phyloP scores from a whole-genome alignment of 1,140 invertebrate species.

The Sarcophaga peregrina region DNA sequence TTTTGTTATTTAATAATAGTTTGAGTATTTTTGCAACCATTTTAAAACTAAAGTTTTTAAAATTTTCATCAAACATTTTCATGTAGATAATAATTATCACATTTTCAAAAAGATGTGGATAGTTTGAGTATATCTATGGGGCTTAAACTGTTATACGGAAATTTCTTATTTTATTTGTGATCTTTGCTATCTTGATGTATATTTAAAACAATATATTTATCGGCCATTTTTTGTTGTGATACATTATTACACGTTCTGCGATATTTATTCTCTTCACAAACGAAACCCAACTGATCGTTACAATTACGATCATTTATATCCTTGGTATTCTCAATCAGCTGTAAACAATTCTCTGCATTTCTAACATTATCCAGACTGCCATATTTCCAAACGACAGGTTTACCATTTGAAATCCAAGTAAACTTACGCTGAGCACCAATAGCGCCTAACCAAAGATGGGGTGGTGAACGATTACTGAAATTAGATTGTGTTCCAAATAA shows the following conservation, averaged over 20 bases:
- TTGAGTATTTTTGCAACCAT: too few relatives aligned
- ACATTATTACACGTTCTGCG: background rate
- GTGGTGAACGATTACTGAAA: background rate
- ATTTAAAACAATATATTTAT: background rate
- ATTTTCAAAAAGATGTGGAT: too few relatives aligned
- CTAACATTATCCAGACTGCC: background rate
- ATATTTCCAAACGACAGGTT: background rate
- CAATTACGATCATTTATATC: conserved; percentile 6
- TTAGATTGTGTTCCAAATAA: background rate
- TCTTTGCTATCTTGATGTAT: background rate
- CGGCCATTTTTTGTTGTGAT: background rate
- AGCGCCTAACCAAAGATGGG: conserved; percentile 1
- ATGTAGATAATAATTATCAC: too few relatives aligned
- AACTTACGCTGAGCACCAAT: conserved; percentile 14
- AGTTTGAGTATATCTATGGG: too few relatives aligned
- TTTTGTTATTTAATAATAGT: too few relatives aligned
- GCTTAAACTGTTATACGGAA: too few relatives aligned
- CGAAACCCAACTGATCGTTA: background rate
- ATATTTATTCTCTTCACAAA: background rate
- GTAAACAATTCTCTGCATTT: background rate
- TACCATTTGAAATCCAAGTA: conserved; percentile 21
- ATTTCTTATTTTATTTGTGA: too few relatives aligned
- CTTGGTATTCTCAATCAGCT: background rate
- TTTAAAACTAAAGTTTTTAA: too few relatives aligned
- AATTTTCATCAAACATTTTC: too few relatives aligned